These are phyloP conservation scores for Tenebrio molitor DNA, from an alignment of 1,140 invertebrate genomes.

Conservation along the genomic window DNA sequence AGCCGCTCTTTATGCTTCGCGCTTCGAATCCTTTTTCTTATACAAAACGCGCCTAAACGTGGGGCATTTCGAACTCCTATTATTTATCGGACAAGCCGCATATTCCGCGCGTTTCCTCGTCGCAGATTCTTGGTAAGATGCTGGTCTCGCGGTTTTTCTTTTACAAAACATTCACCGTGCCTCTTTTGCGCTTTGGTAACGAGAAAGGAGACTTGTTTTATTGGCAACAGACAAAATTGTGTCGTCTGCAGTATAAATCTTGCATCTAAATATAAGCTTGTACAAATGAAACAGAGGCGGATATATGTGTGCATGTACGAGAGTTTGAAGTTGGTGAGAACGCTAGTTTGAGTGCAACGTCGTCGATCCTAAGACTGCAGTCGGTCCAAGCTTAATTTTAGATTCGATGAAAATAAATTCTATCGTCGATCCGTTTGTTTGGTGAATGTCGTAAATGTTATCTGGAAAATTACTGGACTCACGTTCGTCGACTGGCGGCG, in stretches of 20 bases:
- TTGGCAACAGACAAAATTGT: slow-evolving; percentile 39
- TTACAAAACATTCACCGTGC: background rate
- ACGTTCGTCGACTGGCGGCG: background rate
- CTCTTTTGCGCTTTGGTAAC: slow-evolving; percentile 18
- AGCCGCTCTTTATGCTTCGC: no score
- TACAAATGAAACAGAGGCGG: slow-evolving; percentile 5
- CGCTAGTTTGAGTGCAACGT: slow-evolving; percentile 15
- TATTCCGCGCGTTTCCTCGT: slow-evolving; percentile 50
- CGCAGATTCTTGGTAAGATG: slow-evolving; percentile 49
- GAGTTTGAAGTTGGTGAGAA: background rate
- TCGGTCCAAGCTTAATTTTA: slow-evolving; percentile 32
- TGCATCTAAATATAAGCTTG: slow-evolving; percentile 14
- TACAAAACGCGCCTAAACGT: slow-evolving; percentile 6
- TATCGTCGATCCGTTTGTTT: slow-evolving; percentile 35
- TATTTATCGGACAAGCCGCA: slow-evolving; percentile 50
- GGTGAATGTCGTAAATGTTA: slow-evolving; percentile 19
- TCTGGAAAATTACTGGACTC: slow-evolving; percentile 10
- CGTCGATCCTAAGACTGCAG: slow-evolving; percentile 25
- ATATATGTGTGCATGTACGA: background rate
- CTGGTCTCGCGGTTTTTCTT: slow-evolving; percentile 23
- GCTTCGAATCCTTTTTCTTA: no score
- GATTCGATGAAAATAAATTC: slow-evolving; percentile 35
- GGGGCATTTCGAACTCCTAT: slow-evolving; percentile 45
- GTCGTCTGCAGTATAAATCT: slow-evolving; percentile 42
- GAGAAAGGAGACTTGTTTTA: slow-evolving; percentile 24